Percentiles rank a stretch among this genome's conserved stretches.
Evolutionary conservation across 2,888 invertebrate genomes (phyloP).

Genomic region (Ypsolopha scabrella): DNA sequence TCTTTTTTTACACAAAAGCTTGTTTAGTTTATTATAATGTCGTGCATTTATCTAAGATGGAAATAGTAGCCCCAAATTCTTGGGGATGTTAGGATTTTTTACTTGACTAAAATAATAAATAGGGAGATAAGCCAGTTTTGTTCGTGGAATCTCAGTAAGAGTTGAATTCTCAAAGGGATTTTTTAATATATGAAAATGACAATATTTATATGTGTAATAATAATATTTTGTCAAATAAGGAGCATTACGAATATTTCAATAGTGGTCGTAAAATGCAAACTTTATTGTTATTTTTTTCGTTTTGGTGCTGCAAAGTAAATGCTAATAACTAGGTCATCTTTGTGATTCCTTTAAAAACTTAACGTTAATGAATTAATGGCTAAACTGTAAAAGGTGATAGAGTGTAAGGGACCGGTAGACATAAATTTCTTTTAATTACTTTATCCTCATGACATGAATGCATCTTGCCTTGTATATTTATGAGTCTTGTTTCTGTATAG

Average conservation of each 20-base stretch:
- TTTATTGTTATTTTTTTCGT: no score
- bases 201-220: neutral
- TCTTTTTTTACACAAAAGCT: slow-evolving; percentile 13
- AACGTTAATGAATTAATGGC: no score
- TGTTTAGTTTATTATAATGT: slow-evolving; percentile 10
- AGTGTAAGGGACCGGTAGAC: no score
- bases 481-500: no score
- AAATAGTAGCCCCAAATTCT: neutral
- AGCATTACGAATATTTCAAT: neutral
- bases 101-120: neutral
- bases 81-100: neutral
- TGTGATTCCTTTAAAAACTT: no score
- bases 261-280: no score
- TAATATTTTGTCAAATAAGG: neutral
- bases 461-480: no score
- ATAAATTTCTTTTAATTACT: no score
- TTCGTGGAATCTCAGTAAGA: neutral
- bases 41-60: neutral
- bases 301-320: no score
- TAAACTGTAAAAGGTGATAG: no score
- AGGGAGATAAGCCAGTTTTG: neutral
- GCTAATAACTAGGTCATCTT: no score
- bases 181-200: neutral
- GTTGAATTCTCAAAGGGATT: neutral
- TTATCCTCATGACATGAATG: no score